Conservation (phyloP, 1,140 invertebrate species). For the Diuraphis noxia region DNA sequence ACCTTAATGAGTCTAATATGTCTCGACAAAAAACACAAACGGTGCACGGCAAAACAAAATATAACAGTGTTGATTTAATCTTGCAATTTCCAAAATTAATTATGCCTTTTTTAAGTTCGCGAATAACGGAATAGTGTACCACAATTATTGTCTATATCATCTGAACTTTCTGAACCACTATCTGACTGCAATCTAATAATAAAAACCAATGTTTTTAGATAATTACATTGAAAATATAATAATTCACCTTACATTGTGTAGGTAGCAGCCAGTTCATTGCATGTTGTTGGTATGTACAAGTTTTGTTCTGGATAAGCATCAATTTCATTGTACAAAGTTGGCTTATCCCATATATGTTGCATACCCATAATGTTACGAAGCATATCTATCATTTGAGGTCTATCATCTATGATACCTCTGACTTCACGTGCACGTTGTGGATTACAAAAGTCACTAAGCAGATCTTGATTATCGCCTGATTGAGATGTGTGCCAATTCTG, state of each 20-base stretch:
- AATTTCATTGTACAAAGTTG: conserved; percentile 12
- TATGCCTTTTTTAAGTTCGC: background rate
- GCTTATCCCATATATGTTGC: conserved; percentile 50
- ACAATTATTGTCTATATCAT: conserved; percentile 22
- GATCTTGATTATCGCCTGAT: conserved; percentile 33
- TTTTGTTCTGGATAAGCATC: conserved; percentile 33
- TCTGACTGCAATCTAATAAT: conserved; percentile 46
- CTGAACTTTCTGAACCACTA: conserved; percentile 39
- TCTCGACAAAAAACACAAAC: conserved; percentile 24
- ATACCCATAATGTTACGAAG: conserved; percentile 26
- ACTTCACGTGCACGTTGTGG: conserved; percentile 23
- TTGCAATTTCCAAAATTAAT: background rate
- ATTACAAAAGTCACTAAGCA: conserved; percentile 38
- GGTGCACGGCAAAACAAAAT: conserved; percentile 37
- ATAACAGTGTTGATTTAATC: background rate
- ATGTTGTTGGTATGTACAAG: conserved; percentile 25
- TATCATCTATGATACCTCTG: background rate
- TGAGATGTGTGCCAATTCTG: conserved; percentile 48
- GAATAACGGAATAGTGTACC: conserved; percentile 36
- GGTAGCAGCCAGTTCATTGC: conserved; percentile 30
- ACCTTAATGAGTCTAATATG: conserved; percentile 34
- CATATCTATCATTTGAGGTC: conserved; percentile 44
- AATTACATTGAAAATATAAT: background rate
- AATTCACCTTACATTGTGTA: conserved; percentile 47
- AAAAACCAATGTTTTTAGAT: background rate